phyloP scores from a whole-genome alignment of 1,140 invertebrate species.

The Drosophila lini region DNA sequence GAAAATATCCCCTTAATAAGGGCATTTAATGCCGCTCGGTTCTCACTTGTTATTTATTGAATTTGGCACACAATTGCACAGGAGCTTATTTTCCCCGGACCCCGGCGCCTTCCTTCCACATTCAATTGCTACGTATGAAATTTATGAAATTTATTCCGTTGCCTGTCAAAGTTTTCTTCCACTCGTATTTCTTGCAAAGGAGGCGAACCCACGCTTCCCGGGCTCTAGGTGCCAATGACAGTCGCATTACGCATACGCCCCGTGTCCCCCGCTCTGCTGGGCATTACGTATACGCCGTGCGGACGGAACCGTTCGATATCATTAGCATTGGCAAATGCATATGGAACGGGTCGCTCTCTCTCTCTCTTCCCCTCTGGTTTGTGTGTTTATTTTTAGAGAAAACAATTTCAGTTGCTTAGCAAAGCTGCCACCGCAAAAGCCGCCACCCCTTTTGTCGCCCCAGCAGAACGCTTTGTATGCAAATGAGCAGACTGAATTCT shows the following conservation, averaged over 20 bases:
- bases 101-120: not conserved
- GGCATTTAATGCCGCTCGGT: conserved; percentile 2
- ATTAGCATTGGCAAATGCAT: conserved; percentile 38
- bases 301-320: conserved; percentile 23
- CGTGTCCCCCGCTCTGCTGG: not conserved
- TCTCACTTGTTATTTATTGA: conserved; percentile 51
- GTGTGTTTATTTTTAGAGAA: conserved; percentile 34
- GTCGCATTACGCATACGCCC: conserved; percentile 37
- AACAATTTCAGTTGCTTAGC: conserved; percentile 49
- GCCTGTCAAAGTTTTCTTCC: conserved; percentile 29
- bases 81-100: conserved; percentile 32
- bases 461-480: conserved; percentile 37
- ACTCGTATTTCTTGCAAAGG: conserved; percentile 7
- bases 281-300: conserved; percentile 38
- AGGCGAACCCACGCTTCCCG: no score
- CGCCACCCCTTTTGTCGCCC: not conserved
- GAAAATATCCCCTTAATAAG: not conserved
- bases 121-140: conserved; percentile 41
- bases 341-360: not conserved
- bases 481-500: conserved; percentile 43
- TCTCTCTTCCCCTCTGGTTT: no score
- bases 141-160: conserved; percentile 48
- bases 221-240: conserved; percentile 12
- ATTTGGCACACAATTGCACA: conserved; percentile 50
- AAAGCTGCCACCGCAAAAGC: conserved; percentile 16